Conservation (phyloP, 2,113 vertebrate genomes). For the Solenodon paradoxus region DNA sequence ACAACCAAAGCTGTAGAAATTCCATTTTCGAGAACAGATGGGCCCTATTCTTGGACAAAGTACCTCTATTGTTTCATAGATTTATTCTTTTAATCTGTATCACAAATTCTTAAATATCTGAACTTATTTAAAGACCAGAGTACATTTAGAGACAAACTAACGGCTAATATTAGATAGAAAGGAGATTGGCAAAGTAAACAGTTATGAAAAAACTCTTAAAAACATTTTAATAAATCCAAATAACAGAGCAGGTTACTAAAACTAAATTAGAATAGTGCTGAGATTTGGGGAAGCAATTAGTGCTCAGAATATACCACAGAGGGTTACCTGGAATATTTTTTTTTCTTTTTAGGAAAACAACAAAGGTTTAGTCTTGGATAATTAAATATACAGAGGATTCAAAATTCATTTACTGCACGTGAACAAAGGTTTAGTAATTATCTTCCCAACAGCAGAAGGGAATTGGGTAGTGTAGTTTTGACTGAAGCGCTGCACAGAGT, state of each 20-base stretch:
- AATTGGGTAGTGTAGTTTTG: conserved; percentile 17
- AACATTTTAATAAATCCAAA: conserved; percentile 68
- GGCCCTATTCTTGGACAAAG: conserved; percentile 58
- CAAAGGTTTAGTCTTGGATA: conserved; percentile 44
- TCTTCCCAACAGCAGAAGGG: conserved; percentile 28
- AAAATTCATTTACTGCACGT: conserved; percentile 56
- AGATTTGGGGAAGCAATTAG: conserved; percentile 45
- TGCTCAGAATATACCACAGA: neutral
- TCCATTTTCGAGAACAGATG: conserved; percentile 64
- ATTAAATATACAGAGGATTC: conserved; percentile 62
- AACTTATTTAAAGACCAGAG: conserved; percentile 68
- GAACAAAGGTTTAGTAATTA: conserved; percentile 54
- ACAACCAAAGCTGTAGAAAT: conserved; percentile 60
- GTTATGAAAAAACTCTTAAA: conserved; percentile 51
- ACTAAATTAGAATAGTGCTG: conserved; percentile 37
- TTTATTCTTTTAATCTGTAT: conserved; percentile 68
- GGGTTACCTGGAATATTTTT: neutral
- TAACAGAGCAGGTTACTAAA: conserved; percentile 12
- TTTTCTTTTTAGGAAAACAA: conserved; percentile 47
- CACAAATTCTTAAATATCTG: conserved; percentile 69
- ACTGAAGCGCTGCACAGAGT: neutral
- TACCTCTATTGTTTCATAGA: conserved; percentile 72
- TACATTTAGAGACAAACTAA: conserved; percentile 65
- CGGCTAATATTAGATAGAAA: conserved; percentile 64
- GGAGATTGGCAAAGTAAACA: conserved; percentile 71